Percentiles rank a stretch among this genome's conserved stretches.
Conservation (phyloP, 1,140 invertebrate species). For the Akabosia matsudoensis region DNA sequence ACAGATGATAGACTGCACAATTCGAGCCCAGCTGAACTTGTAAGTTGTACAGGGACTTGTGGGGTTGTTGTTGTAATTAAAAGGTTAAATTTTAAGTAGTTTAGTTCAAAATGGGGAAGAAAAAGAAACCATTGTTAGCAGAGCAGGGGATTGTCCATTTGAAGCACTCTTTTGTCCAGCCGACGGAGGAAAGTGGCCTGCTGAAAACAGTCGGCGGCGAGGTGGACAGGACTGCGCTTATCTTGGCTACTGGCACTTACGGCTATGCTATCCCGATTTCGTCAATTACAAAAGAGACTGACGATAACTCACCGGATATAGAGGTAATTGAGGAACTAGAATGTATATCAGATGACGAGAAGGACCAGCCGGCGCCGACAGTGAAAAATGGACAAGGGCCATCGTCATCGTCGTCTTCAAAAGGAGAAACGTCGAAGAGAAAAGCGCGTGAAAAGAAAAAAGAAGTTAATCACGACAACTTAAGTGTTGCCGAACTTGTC, state of each 20-base stretch:
- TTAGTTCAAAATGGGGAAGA: background rate
- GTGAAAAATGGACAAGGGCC: background rate
- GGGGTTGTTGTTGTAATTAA: background rate
- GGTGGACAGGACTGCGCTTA: slow-evolving; percentile 19
- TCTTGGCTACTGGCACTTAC: slow-evolving; percentile 42
- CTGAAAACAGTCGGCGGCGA: slow-evolving; percentile 41
- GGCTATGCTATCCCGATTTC: slow-evolving; percentile 42
- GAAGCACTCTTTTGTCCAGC: slow-evolving; percentile 41
- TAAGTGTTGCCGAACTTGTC: slow-evolving; percentile 42
- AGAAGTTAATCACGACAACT: slow-evolving; percentile 20
- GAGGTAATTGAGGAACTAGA: background rate
- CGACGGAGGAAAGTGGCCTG: slow-evolving; percentile 42
- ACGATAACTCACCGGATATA: background rate
- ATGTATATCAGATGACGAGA: background rate
- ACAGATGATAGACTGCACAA: background rate
- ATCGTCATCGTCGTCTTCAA: background rate
- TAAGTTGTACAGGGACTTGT: background rate
- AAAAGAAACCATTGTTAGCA: slow-evolving; percentile 37
- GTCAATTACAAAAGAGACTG: background rate
- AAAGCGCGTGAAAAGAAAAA: background rate
- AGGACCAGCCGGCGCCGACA: background rate
- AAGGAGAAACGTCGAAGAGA: slow-evolving; percentile 3
- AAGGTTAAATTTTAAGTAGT: too few species aligned
- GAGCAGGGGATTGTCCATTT: slow-evolving; percentile 43
- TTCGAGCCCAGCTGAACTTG: background rate